Evolutionary conservation across 2,113 vertebrate genomes (phyloP).

Genomic region (Saguinus imperator): DNA sequence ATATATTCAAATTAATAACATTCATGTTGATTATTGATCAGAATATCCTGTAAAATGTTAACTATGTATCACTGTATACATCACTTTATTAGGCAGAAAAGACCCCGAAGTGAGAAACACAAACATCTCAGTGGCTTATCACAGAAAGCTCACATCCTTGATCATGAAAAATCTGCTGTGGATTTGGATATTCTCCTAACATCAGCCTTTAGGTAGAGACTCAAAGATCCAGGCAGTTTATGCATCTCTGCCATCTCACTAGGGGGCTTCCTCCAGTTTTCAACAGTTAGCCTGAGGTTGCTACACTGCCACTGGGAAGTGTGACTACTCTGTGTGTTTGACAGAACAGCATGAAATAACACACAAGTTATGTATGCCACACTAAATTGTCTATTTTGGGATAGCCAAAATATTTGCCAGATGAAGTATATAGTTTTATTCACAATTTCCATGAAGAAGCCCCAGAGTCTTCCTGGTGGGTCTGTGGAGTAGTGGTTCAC

Average conservation of each 20-base stretch:
- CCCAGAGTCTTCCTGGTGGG: neutral
- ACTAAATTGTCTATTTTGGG: no score
- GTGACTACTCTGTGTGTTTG: neutral
- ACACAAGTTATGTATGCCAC: neutral
- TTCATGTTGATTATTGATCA: neutral
- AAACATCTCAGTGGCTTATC: neutral
- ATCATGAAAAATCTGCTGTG: neutral
- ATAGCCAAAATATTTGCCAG: neutral
- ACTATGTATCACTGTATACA: neutral
- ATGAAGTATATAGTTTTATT: neutral
- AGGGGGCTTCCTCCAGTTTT: neutral
- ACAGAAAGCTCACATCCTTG: neutral
- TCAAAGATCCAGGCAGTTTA: neutral
- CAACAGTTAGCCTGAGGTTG: neutral
- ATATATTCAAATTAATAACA: neutral
- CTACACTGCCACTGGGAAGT: no score
- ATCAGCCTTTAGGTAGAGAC: neutral
- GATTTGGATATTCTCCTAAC: neutral
- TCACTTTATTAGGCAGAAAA: neutral
- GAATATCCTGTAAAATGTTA: neutral
- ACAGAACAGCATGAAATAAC: neutral
- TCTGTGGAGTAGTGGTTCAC: fast-evolving
- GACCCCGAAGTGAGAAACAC: neutral
- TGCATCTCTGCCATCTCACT: neutral
- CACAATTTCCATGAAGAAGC: no score